phyloP scores from a whole-genome alignment of 2,113 vertebrate genomes.

The Xenotilapia flavipinnis region DNA sequence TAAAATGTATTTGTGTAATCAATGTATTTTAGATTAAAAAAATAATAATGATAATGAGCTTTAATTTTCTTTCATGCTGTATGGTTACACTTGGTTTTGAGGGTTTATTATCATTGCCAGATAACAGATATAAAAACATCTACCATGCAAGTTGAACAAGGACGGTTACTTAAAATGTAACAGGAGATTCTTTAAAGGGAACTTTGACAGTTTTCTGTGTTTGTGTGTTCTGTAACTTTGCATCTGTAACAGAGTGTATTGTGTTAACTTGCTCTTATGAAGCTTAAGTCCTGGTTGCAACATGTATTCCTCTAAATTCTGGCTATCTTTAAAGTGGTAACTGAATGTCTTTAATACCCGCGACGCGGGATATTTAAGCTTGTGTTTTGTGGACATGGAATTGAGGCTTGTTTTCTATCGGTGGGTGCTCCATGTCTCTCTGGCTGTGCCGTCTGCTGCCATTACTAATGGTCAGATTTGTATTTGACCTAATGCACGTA shows the following conservation, averaged over 20 bases:
- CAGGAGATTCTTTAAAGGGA: neutral
- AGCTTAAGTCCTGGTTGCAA: constrained; percentile 1
- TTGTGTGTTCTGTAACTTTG: constrained; percentile 8
- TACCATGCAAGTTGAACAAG: neutral
- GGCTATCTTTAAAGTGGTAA: neutral
- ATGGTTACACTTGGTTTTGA: neutral
- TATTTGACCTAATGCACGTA: constrained; percentile 73
- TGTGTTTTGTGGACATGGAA: neutral
- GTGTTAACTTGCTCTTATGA: constrained; percentile 38
- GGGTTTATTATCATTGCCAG: constrained; percentile 5
- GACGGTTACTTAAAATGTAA: neutral
- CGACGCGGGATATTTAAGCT: neutral
- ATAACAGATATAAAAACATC: constrained; percentile 7
- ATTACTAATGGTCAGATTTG: constrained; percentile 57
- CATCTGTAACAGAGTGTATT: constrained; percentile 11
- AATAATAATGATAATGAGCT: constrained; percentile 23
- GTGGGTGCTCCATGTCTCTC: constrained; percentile 5
- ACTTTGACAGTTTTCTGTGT: constrained; percentile 13
- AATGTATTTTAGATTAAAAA: constrained; percentile 32
- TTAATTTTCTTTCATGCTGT: constrained; percentile 31
- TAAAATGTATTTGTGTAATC: constrained; percentile 18
- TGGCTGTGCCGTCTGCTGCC: constrained; percentile 37
- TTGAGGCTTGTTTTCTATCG: neutral
- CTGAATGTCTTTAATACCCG: constrained; percentile 38
- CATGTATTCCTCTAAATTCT: constrained; percentile 21